Percentiles rank a stretch among this genome's conserved stretches.
Evolutionary conservation across 2,113 vertebrate genomes (phyloP).

Genomic region (Pygoscelis antarcticus): DNA sequence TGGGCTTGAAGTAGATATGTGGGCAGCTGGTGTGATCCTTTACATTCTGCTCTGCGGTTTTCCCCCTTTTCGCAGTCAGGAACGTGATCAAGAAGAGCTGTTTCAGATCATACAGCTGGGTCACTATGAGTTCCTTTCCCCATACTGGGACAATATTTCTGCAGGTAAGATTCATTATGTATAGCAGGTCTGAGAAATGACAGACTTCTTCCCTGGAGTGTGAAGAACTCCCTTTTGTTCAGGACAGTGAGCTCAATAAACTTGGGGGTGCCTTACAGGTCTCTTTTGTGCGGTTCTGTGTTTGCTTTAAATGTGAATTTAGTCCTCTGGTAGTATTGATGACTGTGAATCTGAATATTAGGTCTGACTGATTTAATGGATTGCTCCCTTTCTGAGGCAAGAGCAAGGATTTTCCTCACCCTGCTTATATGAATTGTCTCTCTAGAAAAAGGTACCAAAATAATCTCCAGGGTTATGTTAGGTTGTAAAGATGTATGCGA

Average conservation of each 20-base stretch:
- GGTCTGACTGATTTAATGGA: not conserved
- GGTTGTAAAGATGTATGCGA: not conserved
- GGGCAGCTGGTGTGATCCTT: constrained; percentile 95
- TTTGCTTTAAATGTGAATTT: not conserved
- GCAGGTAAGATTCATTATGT: constrained; percentile 78
- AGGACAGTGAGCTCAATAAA: not conserved
- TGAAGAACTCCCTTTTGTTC: not conserved
- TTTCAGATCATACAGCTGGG: constrained; percentile 92
- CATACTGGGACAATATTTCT: constrained; percentile 94
- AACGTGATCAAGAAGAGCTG: constrained; percentile 91
- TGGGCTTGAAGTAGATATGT: constrained; percentile 92
- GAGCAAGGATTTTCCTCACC: not conserved
- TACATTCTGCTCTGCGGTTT: constrained; percentile 95
- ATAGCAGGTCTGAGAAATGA: not conserved
- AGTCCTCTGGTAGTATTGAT: rapidly evolving
- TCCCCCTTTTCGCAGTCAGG: constrained; percentile 92
- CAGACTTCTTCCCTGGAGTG: not conserved
- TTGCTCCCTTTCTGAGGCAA: not conserved
- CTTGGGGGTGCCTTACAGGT: not conserved
- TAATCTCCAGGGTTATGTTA: not conserved
- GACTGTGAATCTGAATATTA: not conserved
- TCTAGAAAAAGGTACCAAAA: not conserved
- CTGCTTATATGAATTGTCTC: not conserved
- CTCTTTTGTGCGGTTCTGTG: not conserved
- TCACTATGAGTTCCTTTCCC: constrained; percentile 87